Evolutionary conservation across 2,888 invertebrate species (phyloP).

Genomic region (Anticlea derivata): DNA sequence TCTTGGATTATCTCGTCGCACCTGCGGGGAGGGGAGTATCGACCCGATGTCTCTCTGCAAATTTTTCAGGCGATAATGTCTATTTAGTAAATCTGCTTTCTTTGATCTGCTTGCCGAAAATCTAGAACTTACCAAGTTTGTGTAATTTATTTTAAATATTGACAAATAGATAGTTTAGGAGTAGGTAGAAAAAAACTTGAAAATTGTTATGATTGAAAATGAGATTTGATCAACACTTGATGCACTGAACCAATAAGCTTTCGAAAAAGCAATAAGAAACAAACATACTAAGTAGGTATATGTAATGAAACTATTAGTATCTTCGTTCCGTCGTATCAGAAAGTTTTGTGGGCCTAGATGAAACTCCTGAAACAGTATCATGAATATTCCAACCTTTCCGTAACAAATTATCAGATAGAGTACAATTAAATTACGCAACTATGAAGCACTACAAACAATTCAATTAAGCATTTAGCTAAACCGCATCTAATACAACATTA

Average conservation of each 20-base stretch:
- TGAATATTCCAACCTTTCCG: slow-evolving; percentile 9
- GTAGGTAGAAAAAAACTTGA: no score
- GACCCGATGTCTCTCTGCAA: slow-evolving; percentile 71
- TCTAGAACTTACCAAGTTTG: neutral
- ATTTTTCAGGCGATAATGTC: slow-evolving; percentile 73
- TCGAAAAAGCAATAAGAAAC: neutral
- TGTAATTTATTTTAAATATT: no score
- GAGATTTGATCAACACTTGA: no score
- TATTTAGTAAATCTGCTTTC: slow-evolving; percentile 39
- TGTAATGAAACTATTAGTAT: no score
- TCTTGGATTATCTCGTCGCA: slow-evolving; percentile 85
- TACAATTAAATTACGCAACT: slow-evolving; percentile 35
- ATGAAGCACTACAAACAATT: slow-evolving; percentile 42
- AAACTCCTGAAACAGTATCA: neutral
- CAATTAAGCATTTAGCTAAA: slow-evolving; percentile 53
- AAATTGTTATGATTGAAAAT: no score
- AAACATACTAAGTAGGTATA: no score
- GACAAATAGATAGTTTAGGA: no score
- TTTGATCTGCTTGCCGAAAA: slow-evolving; percentile 8
- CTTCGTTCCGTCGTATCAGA: no score
- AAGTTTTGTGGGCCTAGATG: neutral
- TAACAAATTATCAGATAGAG: slow-evolving; percentile 25
- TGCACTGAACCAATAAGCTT: no score
- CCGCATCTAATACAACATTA: slow-evolving; percentile 59
- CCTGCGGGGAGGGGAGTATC: slow-evolving; percentile 80